Base-by-base conservation (phyloP, 1,140 invertebrate genomes). In the Cryptotermes secundus region DNA sequence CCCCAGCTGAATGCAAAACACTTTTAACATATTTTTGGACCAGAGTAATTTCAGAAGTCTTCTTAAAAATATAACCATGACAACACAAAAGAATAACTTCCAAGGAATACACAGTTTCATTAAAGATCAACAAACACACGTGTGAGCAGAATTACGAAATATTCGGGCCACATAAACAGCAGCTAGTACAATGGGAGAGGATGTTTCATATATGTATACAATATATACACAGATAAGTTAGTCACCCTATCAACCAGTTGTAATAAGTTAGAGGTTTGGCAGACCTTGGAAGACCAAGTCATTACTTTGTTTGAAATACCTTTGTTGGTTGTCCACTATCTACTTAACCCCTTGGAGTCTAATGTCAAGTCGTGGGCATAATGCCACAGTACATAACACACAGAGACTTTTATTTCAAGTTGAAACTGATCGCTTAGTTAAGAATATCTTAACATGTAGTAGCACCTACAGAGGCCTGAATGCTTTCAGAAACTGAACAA, bases 261-360 rank as follows among this genome's bases (percentile, higher is more conserved):
- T 12, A 9, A 35, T 36, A 36, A 45, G 42, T 36, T 81, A 81
- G 42, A 38, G 80, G 42, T 81, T 81, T 81, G 34, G 34, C 34
- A 81, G 80, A 81, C 42, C 42, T 81, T 81, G 80, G 80, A 81
- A 81, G 80, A 81, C 35, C 80, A 81, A 36, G 42, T 81, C 80
- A 35, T 81, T 81, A 31, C 26, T 72, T 72, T n/a, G n/a, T 31
- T 31, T 72, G 59, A 72, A 72, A 72, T 72, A 72, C 59, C n/a
- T n/a, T 72, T 72, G 26, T n/a, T 72, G 59, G 59, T 72, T 72
- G 59, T 72, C 59, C n/a, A 31, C 59, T 31, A 72, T 31, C 45
- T 49, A 49, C 16, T 42, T 42, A 42, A 42, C 38, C 9, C n/a
- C n/a, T n/a, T n/a, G n/a, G n/a, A n/a, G n/a, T n/a, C n/a, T n/a